These are phyloP conservation scores for Drosophila cardini DNA, from an alignment of 1,140 invertebrate species.

Conservation along the genomic window DNA sequence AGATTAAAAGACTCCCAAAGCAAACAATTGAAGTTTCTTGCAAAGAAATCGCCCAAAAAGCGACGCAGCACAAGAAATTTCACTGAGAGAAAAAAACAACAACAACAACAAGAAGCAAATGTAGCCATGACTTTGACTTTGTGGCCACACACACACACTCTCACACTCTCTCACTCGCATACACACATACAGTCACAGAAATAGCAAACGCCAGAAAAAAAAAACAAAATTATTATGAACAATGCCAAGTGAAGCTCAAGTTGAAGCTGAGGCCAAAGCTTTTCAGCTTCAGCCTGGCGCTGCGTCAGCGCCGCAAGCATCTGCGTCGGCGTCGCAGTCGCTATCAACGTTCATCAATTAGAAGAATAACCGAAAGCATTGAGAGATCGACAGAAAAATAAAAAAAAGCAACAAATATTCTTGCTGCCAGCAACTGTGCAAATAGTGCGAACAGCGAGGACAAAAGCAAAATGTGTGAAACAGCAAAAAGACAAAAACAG, in stretches of 20 bases:
- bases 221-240: conserved; percentile 34
- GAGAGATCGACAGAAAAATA: not conserved
- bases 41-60: conserved; percentile 43
- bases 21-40: conserved; percentile 51
- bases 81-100: conserved; percentile 32
- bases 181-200: conserved; percentile 17
- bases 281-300: not conserved
- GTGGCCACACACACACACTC: conserved; percentile 24
- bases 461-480: conserved; percentile 21
- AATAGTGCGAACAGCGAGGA: conserved; percentile 46
- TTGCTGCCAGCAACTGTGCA: conserved; percentile 58
- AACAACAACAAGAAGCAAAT: conserved; percentile 29
- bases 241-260: conserved; percentile 27
- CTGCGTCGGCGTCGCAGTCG: not conserved
- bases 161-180: not conserved
- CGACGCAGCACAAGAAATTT: conserved; percentile 39
- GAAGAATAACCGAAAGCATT: conserved; percentile 20
- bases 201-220: conserved; percentile 4
- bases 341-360: conserved; percentile 15
- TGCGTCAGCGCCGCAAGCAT: not conserved
- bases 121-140: conserved; percentile 64
- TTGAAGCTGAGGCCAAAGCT: conserved; percentile 5
- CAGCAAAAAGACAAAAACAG: conserved; percentile 9
- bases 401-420: conserved; percentile 13
- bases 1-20: conserved; percentile 8